phyloP scores from a whole-genome alignment of 1,140 invertebrate genomes.

The Drosophila kanapiae region DNA sequence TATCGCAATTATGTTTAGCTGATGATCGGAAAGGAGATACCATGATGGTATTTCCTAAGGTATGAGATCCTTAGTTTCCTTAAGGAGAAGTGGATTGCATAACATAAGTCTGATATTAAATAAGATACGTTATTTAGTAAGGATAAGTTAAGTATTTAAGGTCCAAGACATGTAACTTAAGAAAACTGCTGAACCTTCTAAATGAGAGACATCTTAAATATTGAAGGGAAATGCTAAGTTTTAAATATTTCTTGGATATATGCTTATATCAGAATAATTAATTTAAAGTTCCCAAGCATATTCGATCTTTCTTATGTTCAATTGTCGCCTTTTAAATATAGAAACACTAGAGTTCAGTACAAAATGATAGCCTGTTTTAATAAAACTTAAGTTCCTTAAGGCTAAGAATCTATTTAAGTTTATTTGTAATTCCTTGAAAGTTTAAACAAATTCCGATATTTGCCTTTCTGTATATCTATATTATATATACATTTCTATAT shows the following conservation, averaged over 20 bases:
- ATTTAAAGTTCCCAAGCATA: too few relatives aligned
- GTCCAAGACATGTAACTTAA: background rate
- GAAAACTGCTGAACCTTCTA: too few relatives aligned
- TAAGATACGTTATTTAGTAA: background rate
- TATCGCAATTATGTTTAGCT: background rate
- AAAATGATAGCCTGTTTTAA: background rate
- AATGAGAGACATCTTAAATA: too few relatives aligned
- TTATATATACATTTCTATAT: too few relatives aligned
- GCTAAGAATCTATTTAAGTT: background rate
- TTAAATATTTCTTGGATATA: too few relatives aligned
- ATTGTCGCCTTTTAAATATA: background rate
- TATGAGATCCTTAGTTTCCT: too few relatives aligned
- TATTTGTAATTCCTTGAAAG: background rate
- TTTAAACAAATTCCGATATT: background rate
- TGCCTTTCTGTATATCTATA: too few relatives aligned
- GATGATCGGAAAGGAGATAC: background rate
- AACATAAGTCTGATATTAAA: too few relatives aligned
- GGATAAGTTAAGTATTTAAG: background rate
- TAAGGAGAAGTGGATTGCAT: too few relatives aligned
- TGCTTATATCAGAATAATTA: too few relatives aligned
- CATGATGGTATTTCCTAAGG: background rate
- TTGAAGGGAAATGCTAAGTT: too few relatives aligned
- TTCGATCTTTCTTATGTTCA: too few relatives aligned
- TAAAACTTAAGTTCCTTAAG: background rate
- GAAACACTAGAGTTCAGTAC: background rate